Conservation (phyloP, 2,797 vertebrate species). For the Anisognathus igniventris region DNA sequence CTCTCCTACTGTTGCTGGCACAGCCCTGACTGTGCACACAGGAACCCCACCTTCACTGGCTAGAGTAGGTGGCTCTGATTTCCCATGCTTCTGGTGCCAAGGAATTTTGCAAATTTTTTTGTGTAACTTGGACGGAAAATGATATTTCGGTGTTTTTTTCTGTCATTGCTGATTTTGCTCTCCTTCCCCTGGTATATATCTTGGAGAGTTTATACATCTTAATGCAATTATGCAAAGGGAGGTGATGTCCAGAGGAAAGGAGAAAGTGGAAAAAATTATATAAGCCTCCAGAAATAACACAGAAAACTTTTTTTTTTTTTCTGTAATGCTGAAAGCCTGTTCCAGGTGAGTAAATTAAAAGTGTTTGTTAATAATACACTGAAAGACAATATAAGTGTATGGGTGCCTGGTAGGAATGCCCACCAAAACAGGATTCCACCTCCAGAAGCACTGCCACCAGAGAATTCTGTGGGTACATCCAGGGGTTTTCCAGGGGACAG, state of each 20-base stretch:
- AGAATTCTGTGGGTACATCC: not conserved
- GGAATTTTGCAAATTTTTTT: not conserved
- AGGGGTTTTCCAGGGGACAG: not conserved
- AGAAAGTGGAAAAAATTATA: conserved; percentile 1
- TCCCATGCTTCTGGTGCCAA: not conserved
- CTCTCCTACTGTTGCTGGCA: not conserved
- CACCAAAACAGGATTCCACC: not conserved
- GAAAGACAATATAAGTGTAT: not conserved
- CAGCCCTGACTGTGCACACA: not conserved
- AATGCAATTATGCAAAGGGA: conserved; percentile 29
- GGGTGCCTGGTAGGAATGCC: not conserved
- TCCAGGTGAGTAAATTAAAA: not conserved
- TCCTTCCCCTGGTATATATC: not conserved
- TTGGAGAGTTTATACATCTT: conserved; percentile 47
- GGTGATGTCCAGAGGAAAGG: conserved; percentile 32
- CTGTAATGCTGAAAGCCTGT: not conserved
- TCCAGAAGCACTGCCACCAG: not conserved
- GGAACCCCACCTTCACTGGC: not conserved
- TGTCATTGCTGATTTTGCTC: not conserved
- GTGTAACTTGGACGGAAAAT: not conserved
- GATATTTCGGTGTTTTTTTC: not conserved
- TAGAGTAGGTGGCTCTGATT: not conserved
- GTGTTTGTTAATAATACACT: not conserved
- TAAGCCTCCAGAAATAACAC: conserved; percentile 51
- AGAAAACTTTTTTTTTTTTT: not conserved